Percentiles rank a stretch among this genome's conserved stretches.
Conservation (phyloP, 2,797 vertebrate genomes). For the Leptodactylus fallax region DNA sequence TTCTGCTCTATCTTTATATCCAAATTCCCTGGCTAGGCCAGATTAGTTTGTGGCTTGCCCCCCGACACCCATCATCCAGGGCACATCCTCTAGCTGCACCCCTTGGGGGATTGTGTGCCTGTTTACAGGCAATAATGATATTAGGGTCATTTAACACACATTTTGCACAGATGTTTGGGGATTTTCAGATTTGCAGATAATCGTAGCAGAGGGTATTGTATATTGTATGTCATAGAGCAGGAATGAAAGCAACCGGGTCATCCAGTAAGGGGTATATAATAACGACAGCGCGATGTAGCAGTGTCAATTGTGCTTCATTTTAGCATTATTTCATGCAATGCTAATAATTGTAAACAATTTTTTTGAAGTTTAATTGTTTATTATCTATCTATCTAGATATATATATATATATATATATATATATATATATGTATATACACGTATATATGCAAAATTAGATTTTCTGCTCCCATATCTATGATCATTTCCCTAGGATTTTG, state of each 20-base stretch:
- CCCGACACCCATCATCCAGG: no score
- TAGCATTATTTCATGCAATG: not conserved
- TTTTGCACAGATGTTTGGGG: slow-evolving; percentile 36
- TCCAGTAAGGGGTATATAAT: not conserved
- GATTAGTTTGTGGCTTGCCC: no score
- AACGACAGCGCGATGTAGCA: not conserved
- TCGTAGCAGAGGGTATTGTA: not conserved
- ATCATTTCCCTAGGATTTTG: not conserved
- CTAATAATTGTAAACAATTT: not conserved
- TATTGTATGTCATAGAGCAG: not conserved
- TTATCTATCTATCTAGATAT: no score
- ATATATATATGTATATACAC: no score
- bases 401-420: no score
- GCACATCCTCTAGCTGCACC: not conserved
- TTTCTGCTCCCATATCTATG: not conserved
- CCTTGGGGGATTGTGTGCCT: not conserved
- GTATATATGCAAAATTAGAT: no score
- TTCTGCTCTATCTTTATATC: no score
- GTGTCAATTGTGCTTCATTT: not conserved
- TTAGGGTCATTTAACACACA: not conserved
- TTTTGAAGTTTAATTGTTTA: no score
- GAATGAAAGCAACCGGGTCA: not conserved
- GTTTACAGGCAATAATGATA: no score
- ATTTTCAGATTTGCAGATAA: not conserved
- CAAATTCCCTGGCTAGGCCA: no score